Percentiles rank a stretch among this genome's conserved stretches.
phyloP scores from a whole-genome alignment of 2,113 vertebrate species.

The Otocyon megalotis region DNA sequence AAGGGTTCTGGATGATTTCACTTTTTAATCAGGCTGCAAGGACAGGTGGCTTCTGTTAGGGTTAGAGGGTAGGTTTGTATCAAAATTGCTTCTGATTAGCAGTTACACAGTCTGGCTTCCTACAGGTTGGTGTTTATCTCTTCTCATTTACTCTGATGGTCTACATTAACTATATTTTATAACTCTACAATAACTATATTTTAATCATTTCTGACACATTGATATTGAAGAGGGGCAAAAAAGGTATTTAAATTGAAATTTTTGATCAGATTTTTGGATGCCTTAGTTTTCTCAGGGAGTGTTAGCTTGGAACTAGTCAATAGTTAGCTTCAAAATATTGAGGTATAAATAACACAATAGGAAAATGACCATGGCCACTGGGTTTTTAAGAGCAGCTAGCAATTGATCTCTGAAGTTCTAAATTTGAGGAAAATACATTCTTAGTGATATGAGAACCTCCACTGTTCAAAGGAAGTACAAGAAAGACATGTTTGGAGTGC shows the following conservation, averaged over 20 bases:
- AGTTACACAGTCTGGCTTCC: not conserved
- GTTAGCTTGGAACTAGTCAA: not conserved
- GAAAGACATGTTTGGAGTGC: not conserved
- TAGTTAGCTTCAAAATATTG: conserved; percentile 23
- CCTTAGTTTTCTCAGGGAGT: not conserved
- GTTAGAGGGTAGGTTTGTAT: conserved; percentile 20
- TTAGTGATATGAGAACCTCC: not conserved
- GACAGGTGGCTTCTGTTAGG: not conserved
- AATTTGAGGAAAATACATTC: not conserved
- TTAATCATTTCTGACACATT: not conserved
- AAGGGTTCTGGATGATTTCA: not conserved
- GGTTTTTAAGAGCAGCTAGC: not conserved
- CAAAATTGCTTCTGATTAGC: conserved; percentile 45
- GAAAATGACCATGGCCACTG: not conserved
- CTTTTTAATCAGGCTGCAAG: conserved; percentile 46
- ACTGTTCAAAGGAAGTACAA: not conserved
- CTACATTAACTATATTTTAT: not conserved
- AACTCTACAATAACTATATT: not conserved
- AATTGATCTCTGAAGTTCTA: not conserved
- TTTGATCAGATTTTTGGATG: conserved; percentile 22
- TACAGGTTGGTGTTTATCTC: conserved; percentile 15
- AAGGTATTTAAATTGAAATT: not conserved
- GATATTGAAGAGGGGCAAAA: not conserved
- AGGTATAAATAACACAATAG: not conserved
- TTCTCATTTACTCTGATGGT: not conserved